Conservation (phyloP, 2,797 vertebrate genomes). For the Enteromius treurensis region DNA sequence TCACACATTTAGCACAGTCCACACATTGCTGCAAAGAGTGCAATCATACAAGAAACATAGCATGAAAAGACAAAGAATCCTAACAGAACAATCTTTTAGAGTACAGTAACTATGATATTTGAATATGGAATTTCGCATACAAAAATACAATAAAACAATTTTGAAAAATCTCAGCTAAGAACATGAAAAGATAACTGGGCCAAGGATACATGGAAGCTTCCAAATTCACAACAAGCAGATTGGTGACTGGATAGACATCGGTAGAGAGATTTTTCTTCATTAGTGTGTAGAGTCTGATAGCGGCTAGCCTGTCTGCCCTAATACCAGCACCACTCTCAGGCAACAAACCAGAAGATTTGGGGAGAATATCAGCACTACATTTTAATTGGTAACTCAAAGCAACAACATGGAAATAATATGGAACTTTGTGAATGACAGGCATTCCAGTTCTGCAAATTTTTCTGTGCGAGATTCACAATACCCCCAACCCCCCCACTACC, state of each 20-base stretch:
- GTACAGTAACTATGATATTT: neutral
- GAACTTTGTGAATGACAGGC: neutral
- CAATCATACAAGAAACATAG: neutral
- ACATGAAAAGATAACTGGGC: neutral
- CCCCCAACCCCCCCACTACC: slow-evolving; percentile 3
- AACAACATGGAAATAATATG: neutral
- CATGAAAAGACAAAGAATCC: neutral
- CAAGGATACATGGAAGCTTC: neutral
- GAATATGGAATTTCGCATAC: neutral
- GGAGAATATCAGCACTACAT: neutral
- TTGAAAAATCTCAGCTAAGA: neutral
- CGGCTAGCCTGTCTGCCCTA: neutral
- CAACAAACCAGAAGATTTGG: neutral
- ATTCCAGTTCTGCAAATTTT: neutral
- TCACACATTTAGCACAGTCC: neutral
- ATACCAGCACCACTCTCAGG: neutral
- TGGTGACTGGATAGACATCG: neutral
- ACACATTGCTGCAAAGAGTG: neutral
- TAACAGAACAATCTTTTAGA: neutral
- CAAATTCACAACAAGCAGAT: neutral
- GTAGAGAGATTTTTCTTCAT: neutral
- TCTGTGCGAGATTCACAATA: neutral
- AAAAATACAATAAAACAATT: neutral
- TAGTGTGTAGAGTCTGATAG: neutral
- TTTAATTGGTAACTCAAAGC: slow-evolving; percentile 4